Evolutionary conservation across 2,113 vertebrate genomes (phyloP), one percentile per base, ranked within the genome.

Genomic region (Bos javanicus): DNA sequence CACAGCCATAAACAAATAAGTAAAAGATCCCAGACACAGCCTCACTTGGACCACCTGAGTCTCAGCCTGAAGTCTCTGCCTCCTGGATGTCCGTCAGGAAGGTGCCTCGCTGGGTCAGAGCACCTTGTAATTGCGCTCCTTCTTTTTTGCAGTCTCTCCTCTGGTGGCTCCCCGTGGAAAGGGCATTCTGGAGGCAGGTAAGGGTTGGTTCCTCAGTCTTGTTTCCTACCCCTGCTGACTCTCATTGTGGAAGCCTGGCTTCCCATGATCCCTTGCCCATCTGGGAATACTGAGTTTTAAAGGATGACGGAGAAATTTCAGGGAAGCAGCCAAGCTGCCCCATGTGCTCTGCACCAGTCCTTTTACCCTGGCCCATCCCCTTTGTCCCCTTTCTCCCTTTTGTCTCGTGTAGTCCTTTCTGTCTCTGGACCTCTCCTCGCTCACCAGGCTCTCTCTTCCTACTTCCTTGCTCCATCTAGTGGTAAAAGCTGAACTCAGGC

Each of bases 101-200:
- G 17, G 85, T 2, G 5, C 21, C 84, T 16, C 4, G 13, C 36
- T 23, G 48, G 90, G 46, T 12, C 33, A 23, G 3, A 43, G 50
- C 8, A 11, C 19, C 71, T 85, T 6, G 1, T 30, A 36, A 90
- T 92, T 87, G 28, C 0, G 87, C 52, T 43, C 3, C 7, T 71
- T 97, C 95, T 98, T 86, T 57, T 80, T 92, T 95, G 56, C 82
- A 99, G 99, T 99, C 99, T 50, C 99, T 99, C 46, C 99, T 99
- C 0, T 99, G 99, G 99, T 99, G 99, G 99, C 86, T 99, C 96
- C 99, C 99, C 1, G 91, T 99, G 0, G 99, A 99, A 92, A 99
- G 98, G 74, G 99, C 99, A 0, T 99, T 99, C 98, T 99, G 99
- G 99, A 99, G 99, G 98, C 99, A 99, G 99, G 99, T 99, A 96